phyloP scores from a whole-genome alignment of 2,113 vertebrate genomes.

The Alaudala cheleensis region DNA sequence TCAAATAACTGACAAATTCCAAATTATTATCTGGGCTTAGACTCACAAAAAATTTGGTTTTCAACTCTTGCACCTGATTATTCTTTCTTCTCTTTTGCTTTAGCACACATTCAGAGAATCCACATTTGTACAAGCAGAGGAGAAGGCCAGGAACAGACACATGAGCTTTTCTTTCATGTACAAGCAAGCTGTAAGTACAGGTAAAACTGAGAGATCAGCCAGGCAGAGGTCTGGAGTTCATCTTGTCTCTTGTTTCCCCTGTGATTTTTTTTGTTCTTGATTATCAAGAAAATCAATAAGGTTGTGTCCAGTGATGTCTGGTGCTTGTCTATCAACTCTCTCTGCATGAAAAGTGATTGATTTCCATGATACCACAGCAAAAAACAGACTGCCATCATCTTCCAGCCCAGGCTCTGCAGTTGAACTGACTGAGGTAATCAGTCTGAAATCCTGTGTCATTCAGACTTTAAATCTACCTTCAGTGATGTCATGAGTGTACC shows the following conservation, averaged over 20 bases:
- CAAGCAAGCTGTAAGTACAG: not conserved
- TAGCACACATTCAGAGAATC: not conserved
- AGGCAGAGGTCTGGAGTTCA: constrained; percentile 17
- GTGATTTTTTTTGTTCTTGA: constrained; percentile 14
- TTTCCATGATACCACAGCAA: not conserved
- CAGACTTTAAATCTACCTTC: not conserved
- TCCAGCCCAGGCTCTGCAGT: not conserved
- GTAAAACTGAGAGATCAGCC: constrained; percentile 5
- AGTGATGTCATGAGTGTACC: not conserved
- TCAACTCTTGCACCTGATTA: not conserved
- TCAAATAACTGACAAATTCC: not conserved
- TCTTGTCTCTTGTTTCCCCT: constrained; percentile 42
- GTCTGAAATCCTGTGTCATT: not conserved
- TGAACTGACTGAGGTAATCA: not conserved
- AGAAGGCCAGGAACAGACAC: not conserved
- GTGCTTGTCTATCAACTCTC: constrained; percentile 25
- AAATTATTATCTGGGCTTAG: not conserved
- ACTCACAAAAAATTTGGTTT: not conserved
- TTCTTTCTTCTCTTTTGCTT: not conserved
- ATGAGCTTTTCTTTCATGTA: not conserved
- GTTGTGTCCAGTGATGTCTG: constrained; percentile 33
- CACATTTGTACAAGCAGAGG: not conserved
- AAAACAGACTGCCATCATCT: not conserved
- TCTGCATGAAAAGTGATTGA: constrained; percentile 16
- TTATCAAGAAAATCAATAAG: constrained; percentile 54